Evolutionary conservation across 2,888 invertebrate species (phyloP), one percentile per base, ranked within the genome.

Genomic region (Ganaspis brasiliensis): DNA sequence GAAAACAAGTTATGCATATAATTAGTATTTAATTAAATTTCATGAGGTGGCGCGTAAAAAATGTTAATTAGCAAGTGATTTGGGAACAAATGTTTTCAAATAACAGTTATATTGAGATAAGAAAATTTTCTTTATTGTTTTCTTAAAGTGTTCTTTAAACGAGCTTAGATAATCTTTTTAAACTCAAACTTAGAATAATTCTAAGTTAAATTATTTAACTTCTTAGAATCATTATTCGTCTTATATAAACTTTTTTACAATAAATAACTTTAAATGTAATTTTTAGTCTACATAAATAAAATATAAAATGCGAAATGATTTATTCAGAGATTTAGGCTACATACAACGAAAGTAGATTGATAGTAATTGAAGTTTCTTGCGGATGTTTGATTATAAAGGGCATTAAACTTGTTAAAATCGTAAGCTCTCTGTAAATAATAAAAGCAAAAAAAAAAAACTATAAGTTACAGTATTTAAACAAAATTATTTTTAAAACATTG

Each of bases 281-380:
- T 55, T 16, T 55, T 21, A 4, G 9, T 19, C 19, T 35, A 37
- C n/a, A n/a, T n/a, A n/a, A n/a, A n/a, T n/a, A n/a, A n/a, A n/a
- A n/a, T n/a, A n/a, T n/a, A n/a, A n/a, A n/a, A n/a, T n/a, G n/a
- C n/a, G n/a, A n/a, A n/a, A n/a, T n/a, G n/a, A n/a, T n/a, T n/a
- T n/a, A n/a, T n/a, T n/a, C n/a, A n/a, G n/a, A n/a, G n/a, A n/a
- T 24, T 12, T n/a, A 19, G 12, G 14, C 40, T 24, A 40, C 45
- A n/a, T 67, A 24, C 9, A 67, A 67, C 10, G 45, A 67, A 45
- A n/a, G 45, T 67, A 67, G 24, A 67, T 45, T 67, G 45, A n/a
- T n/a, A 40, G 24, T 40, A 67, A 67, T 67, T 67, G 67, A 45
- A 67, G 45, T 26, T 8, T 67, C n/a, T 45, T 67, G 40, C 67